Evolutionary conservation across 2,113 vertebrate species (phyloP).

Genomic region (Ophthalmolycus amberensis): DNA sequence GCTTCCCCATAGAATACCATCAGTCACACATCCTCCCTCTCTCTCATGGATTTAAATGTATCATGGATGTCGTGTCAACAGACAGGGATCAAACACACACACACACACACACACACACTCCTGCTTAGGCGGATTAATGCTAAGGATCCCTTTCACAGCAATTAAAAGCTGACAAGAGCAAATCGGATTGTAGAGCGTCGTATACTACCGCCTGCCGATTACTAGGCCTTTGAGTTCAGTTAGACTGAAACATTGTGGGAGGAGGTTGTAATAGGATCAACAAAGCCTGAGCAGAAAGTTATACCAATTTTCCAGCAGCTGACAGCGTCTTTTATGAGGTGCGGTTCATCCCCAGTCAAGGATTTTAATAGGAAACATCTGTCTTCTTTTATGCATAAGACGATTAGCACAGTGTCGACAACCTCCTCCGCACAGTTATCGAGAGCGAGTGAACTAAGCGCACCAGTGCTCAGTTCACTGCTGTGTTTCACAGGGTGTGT

Average conservation of each 20-base stretch:
- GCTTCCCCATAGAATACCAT: not conserved
- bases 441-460: not conserved
- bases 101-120: constrained; percentile 32
- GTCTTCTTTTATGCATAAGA: constrained; percentile 33
- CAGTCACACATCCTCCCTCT: not conserved
- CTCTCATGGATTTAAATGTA: constrained; percentile 16
- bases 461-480: not conserved
- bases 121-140: constrained; percentile 66
- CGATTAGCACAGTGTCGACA: constrained; percentile 28
- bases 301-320: constrained; percentile 13
- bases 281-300: constrained; percentile 43
- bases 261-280: constrained; percentile 70
- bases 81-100: constrained; percentile 53
- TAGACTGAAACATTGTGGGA: constrained; percentile 48
- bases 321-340: constrained; percentile 15
- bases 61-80: constrained; percentile 35
- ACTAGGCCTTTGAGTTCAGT: constrained; percentile 53
- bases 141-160: constrained; percentile 60
- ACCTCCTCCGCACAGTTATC: constrained; percentile 6
- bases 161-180: constrained; percentile 72
- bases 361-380: constrained; percentile 45
- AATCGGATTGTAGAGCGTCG: constrained; percentile 68
- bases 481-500: not conserved
- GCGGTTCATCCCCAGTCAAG: constrained; percentile 4
- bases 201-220: constrained; percentile 47